phyloP scores from a whole-genome alignment of 1,140 invertebrate species.

The Meloidogyne floridensis region DNA sequence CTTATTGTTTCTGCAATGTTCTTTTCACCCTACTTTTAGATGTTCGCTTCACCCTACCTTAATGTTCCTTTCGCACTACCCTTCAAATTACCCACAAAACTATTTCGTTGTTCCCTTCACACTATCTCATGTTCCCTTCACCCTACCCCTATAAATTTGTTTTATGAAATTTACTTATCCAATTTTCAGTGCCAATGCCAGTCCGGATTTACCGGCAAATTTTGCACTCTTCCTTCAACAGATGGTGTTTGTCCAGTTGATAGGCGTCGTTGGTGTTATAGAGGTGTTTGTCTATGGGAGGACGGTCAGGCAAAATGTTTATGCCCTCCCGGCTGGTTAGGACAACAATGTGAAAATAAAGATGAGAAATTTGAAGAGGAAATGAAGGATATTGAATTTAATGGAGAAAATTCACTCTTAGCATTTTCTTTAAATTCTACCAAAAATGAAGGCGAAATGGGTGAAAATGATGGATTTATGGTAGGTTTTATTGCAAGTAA shows the following conservation, averaged over 20 bases:
- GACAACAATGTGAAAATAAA: conserved; percentile 19
- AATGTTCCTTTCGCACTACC: too few relatives aligned
- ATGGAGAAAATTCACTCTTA: conserved; percentile 21
- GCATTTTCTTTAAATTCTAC: conserved; percentile 15
- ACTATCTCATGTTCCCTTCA: neutral
- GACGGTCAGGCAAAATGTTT: neutral
- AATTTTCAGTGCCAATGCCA: conserved; percentile 16
- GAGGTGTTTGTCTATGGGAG: conserved; percentile 1
- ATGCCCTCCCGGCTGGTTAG: conserved; percentile 23
- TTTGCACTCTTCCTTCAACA: conserved; percentile 16
- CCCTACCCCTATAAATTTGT: neutral
- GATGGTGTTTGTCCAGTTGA: conserved; percentile 19
- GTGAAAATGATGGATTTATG: neutral
- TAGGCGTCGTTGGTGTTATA: conserved; percentile 21
- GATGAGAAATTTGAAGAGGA: neutral
- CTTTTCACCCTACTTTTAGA: neutral
- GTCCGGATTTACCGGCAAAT: conserved; percentile 5
- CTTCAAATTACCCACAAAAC: neutral
- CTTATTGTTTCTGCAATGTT: neutral
- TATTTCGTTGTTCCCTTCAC: neutral
- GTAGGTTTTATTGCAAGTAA: neutral
- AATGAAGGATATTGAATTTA: conserved; percentile 19
- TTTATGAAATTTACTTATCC: neutral
- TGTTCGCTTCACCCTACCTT: neutral
- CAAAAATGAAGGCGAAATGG: neutral